Percentiles rank a stretch among this genome's conserved stretches.
phyloP scores from a whole-genome alignment of 2,797 vertebrate species.

The Hylomyscus alleni region DNA sequence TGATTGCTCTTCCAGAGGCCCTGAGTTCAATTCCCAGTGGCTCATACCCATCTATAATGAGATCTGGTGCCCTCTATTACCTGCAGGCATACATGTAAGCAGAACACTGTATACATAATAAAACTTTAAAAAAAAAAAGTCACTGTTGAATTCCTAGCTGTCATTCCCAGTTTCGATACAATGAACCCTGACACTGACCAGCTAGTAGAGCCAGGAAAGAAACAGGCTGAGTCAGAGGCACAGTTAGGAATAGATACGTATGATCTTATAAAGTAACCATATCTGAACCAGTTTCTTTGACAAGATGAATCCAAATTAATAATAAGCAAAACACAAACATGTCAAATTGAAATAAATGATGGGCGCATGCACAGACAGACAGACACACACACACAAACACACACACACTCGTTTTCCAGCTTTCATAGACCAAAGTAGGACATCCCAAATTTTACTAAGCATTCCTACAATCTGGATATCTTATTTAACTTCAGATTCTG shows the following conservation, averaged over 20 bases:
- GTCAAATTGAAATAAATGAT: conserved; percentile 49
- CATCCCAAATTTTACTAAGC: conserved; percentile 11
- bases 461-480: conserved; percentile 3
- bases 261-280: neutral
- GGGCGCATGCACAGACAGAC: neutral
- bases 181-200: conserved; percentile 41
- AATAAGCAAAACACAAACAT: conserved; percentile 11
- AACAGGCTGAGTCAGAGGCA: neutral
- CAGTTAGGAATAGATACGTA: neutral
- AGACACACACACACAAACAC: neutral
- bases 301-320: conserved; percentile 25
- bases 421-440: neutral
- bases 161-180: conserved; percentile 35
- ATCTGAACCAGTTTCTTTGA: conserved; percentile 21
- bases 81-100: no score
- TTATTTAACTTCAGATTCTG: conserved; percentile 57
- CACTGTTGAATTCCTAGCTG: conserved; percentile 5
- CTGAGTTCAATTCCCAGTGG: no score
- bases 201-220: neutral
- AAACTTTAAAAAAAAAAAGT: no score
- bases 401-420: conserved; percentile 23
- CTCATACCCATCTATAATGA: no score
- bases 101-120: neutral
- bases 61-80: no score
- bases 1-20: no score